Evolutionary conservation across 37 sponge, comb jelly and placozoan genomes (phyloP).

Genomic region (Geodia barretti): DNA sequence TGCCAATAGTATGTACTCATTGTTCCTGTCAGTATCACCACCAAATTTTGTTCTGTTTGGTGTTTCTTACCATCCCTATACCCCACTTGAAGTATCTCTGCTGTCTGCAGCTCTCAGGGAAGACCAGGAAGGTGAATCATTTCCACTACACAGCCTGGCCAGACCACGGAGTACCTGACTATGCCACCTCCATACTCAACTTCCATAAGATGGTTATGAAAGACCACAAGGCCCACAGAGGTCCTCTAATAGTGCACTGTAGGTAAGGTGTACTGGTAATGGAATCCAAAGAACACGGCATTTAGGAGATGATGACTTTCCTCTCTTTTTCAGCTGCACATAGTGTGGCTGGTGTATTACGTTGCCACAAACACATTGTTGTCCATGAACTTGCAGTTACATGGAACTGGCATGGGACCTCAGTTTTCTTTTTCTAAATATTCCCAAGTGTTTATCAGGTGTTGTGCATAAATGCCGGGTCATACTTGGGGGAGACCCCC

Average conservation of each 20-base stretch:
- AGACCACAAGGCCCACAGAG: not conserved
- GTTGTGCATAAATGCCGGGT: too few relatives aligned
- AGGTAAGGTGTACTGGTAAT: constrained; percentile 41
- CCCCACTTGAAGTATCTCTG: not conserved
- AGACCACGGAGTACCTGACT: constrained; percentile 52
- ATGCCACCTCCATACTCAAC: constrained; percentile 26
- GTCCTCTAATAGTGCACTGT: constrained; percentile 59
- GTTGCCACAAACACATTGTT: not conserved
- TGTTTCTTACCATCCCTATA: not conserved
- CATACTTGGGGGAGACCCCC: too few relatives aligned
- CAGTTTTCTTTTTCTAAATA: not conserved
- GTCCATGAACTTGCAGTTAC: not conserved
- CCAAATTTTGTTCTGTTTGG: too few relatives aligned
- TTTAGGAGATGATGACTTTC: too few relatives aligned
- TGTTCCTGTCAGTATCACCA: too few relatives aligned
- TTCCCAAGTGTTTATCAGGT: not conserved
- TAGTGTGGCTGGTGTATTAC: too few relatives aligned
- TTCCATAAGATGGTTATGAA: not conserved
- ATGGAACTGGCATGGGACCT: not conserved
- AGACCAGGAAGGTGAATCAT: constrained; percentile 16
- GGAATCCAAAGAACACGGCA: too few relatives aligned
- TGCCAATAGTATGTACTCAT: too few relatives aligned
- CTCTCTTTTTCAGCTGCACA: too few relatives aligned
- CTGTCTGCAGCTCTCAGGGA: not conserved
- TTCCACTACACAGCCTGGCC: constrained; percentile 69